Percentiles rank a stretch among this genome's conserved stretches.
Evolutionary conservation across 2,888 invertebrate species (phyloP).

Genomic region (Apodemia mormo): DNA sequence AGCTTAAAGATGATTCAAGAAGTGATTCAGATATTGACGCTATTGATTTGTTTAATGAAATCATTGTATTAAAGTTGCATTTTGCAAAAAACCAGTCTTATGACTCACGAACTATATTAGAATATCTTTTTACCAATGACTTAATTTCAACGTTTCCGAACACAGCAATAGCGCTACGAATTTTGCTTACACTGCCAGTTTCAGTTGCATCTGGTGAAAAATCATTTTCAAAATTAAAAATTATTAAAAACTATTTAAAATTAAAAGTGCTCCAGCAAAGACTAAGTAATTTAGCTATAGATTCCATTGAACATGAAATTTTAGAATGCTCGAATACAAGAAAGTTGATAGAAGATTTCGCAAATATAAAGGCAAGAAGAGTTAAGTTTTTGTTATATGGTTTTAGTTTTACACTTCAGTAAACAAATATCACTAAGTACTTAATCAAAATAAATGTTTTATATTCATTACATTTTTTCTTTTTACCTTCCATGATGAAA

Average conservation of each 20-base stretch:
- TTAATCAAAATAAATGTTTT: conserved; percentile 14
- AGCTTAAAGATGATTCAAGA: neutral
- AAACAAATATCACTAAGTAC: neutral
- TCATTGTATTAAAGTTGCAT: conserved; percentile 23
- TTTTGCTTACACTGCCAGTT: conserved; percentile 22
- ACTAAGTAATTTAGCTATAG: conserved; percentile 10
- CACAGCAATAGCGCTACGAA: conserved; percentile 23
- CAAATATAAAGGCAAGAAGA: conserved; percentile 21
- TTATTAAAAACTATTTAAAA: conserved; percentile 25
- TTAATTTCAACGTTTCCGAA: conserved; percentile 20
- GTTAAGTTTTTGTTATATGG: conserved; percentile 7
- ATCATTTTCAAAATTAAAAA: conserved; percentile 28
- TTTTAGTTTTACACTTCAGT: too few relatives aligned
- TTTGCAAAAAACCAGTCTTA: conserved; percentile 17
- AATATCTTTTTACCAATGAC: conserved; percentile 16
- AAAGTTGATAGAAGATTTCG: conserved; percentile 18
- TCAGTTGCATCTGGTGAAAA: conserved; percentile 26
- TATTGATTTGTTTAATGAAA: conserved; percentile 24
- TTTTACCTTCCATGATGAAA: neutral
- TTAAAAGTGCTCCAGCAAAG: conserved; percentile 24
- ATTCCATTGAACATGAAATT: conserved; percentile 15
- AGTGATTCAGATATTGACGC: conserved; percentile 11
- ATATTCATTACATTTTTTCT: neutral
- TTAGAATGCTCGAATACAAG: conserved; percentile 19
- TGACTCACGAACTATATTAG: conserved; percentile 3